Percentiles rank a stretch among this genome's conserved stretches.
Evolutionary conservation across 2,888 invertebrate species (phyloP).

Genomic region (Spilosoma lubricipeda): DNA sequence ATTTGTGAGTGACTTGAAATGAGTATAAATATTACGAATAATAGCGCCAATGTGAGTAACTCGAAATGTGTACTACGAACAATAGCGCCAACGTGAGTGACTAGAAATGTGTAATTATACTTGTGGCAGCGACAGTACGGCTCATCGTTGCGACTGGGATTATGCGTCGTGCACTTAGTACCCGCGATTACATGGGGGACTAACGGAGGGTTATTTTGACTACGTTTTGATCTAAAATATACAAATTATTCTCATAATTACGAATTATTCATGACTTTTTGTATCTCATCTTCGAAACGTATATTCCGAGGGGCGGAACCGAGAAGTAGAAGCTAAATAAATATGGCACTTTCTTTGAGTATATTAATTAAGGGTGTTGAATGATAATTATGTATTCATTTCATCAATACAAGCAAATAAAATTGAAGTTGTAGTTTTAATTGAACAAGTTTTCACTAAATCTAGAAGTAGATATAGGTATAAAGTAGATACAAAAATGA

Average conservation of each 20-base stretch:
- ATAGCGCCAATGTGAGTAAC: too few species aligned
- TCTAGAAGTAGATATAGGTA: too few species aligned
- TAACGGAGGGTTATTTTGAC: constrained; percentile 29
- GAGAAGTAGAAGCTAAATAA: neutral
- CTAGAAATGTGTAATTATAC: constrained; percentile 22
- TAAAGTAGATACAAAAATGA: too few species aligned
- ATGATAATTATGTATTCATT: neutral
- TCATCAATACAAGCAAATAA: neutral
- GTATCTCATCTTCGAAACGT: neutral
- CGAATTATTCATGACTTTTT: constrained; percentile 39
- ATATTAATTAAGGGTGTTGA: neutral
- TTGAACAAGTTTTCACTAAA: too few species aligned
- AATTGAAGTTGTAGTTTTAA: neutral
- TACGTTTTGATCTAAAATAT: constrained; percentile 46
- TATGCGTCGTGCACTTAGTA: constrained; percentile 71
- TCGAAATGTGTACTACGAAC: too few species aligned
- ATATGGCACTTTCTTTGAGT: neutral
- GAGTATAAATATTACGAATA: neutral
- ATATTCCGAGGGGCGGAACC: constrained; percentile 2
- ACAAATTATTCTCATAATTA: constrained; percentile 49
- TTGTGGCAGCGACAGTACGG: constrained; percentile 52
- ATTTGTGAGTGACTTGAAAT: too few species aligned
- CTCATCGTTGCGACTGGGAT: constrained; percentile 55
- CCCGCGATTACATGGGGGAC: constrained; percentile 57
- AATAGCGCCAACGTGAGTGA: neutral